These are phyloP conservation scores for Dermolepida albohirtum DNA, from an alignment of 2,888 invertebrate genomes.

Conservation along the genomic window DNA sequence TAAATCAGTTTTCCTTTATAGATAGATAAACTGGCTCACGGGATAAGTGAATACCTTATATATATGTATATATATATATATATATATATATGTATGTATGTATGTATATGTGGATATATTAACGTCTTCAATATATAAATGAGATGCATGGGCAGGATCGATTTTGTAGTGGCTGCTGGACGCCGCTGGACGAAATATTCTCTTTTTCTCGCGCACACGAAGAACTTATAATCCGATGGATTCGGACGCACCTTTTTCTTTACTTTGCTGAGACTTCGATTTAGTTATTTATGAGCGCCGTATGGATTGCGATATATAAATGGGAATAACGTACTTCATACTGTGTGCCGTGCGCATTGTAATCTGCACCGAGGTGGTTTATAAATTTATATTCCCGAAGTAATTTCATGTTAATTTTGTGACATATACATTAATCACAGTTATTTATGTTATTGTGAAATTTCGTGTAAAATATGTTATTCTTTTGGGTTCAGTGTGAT, in stretches of 20 bases:
- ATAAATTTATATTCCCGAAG: constrained; percentile 19
- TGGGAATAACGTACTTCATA: constrained; percentile 15
- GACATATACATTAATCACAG: constrained; percentile 10
- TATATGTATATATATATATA: neutral
- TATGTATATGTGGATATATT: neutral
- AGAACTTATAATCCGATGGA: constrained; percentile 37
- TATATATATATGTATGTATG: too few species aligned
- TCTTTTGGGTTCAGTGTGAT: neutral
- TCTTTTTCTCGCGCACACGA: constrained; percentile 17
- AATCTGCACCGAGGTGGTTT: constrained; percentile 8
- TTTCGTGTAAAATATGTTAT: constrained; percentile 10
- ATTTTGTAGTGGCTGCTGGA: constrained; percentile 21
- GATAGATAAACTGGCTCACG: constrained; percentile 51
- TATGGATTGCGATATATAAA: constrained; percentile 24
- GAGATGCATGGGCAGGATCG: constrained; percentile 53
- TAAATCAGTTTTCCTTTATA: constrained; percentile 62
- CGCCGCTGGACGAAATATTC: constrained; percentile 33
- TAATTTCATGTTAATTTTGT: constrained; percentile 11
- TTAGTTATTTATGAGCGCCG: constrained; percentile 39
- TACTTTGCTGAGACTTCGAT: constrained; percentile 26
- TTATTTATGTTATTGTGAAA: constrained; percentile 13
- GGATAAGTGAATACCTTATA: constrained; percentile 11
- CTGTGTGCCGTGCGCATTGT: constrained; percentile 10
- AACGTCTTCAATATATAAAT: constrained; percentile 47
- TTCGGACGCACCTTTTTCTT: constrained; percentile 37